A percentile compares a stretch with the other conserved stretches of the same genome.
These are phyloP conservation scores for Hypomecis atomaria DNA, from an alignment of 2,888 invertebrate genomes.

Conservation along the genomic window DNA sequence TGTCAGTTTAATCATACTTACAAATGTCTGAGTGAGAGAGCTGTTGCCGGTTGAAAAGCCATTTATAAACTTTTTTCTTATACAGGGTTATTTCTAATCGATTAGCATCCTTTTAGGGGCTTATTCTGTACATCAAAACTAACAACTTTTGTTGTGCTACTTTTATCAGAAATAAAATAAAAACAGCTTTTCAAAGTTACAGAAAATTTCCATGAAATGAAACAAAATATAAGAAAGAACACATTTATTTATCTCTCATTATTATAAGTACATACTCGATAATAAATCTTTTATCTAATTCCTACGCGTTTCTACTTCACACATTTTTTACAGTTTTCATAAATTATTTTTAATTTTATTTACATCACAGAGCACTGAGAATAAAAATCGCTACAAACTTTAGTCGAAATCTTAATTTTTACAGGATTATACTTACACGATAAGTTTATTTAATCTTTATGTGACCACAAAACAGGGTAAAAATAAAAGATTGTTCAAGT, in stretches of 20 bases:
- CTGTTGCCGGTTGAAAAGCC: no score
- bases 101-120: no score
- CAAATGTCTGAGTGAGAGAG: no score
- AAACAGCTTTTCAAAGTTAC: no score
- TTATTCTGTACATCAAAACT: no score
- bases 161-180: no score
- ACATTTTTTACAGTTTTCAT: constrained; percentile 39
- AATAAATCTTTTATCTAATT: constrained; percentile 30
- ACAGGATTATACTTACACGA: not conserved
- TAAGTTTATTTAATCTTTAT: not conserved
- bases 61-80: no score
- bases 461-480: not conserved
- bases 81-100: no score
- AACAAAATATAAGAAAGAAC: constrained; percentile 51
- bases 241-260: constrained; percentile 59
- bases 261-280: constrained; percentile 39
- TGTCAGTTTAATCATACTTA: no score
- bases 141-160: no score
- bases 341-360: constrained; percentile 41
- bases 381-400: constrained; percentile 18
- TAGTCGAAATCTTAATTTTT: constrained; percentile 39
- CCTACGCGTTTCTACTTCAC: constrained; percentile 38
- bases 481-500: no score
- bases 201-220: constrained; percentile 15
- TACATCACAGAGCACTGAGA: constrained; percentile 48